Evolutionary conservation across 1,140 invertebrate genomes (phyloP), one percentile per base, ranked within the genome.

Genomic region (Centruroides sculpturatus): DNA sequence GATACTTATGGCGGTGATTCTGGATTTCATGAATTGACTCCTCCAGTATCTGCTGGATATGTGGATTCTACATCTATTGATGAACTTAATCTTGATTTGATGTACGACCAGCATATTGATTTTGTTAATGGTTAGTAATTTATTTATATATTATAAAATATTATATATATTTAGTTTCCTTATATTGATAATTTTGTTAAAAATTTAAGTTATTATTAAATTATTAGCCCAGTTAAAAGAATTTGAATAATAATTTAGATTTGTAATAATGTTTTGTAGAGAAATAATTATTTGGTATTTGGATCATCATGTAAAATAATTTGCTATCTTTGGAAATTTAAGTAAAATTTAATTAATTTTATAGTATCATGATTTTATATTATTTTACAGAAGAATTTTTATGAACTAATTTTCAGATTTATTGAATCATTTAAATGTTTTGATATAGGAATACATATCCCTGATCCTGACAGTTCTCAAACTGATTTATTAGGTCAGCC

Each of bases 1-100:
- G 35, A 59, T 35, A 9, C 57, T 35, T 59, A 47, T 55, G 57
- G 62, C 54, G 64, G 67, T n/a, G 69, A 69, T 61, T 70, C 70
- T 36, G 69, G 69, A 11, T 71, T 69, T 61, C 69, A 68, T 51
- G 69, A 70, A 52, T 60, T 67, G 23, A 55, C 57, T 51, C 47
- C 65, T 12, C 54, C 64, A 52, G 63, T 59, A 41, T 59, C 59
- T 23, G 47, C 57, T 41, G 47, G 53, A 34, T 23, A 51, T 41
- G 9, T 13, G n/a, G 6, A 48, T 36, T 3, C 13, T 41, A 56
- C 47, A 57, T 50, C 13, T 61, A 59, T 23, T 12, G 59, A 59
- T 35, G 55, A 57, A 52, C 51, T 59, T 49, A 50, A 64, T 12
- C 35, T 35, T 12, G 13, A 49, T 50, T 64, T 61, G 41, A 50